Percentiles rank a stretch among this genome's conserved stretches.
Evolutionary conservation across 1,140 invertebrate species (phyloP).

Genomic region (Charaxes varanes): DNA sequence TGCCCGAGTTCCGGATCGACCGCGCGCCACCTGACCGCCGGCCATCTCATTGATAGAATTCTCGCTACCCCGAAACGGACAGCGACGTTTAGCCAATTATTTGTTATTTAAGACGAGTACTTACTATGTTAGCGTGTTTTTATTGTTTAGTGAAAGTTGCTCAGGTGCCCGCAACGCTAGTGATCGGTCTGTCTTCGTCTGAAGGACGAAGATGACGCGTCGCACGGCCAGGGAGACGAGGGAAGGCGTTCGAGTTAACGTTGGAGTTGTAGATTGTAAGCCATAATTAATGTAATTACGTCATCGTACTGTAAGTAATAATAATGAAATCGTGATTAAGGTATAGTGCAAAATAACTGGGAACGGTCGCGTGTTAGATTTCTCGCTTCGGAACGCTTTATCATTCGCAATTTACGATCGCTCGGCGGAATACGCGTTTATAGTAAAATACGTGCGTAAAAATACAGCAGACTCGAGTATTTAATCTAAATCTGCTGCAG

Average conservation of each 20-base stretch:
- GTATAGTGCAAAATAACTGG: constrained; percentile 70
- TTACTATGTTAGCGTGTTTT: constrained; percentile 68
- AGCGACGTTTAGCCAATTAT: constrained; percentile 60
- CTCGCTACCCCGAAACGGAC: constrained; percentile 47
- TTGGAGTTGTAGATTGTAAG: constrained; percentile 59
- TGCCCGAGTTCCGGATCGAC: constrained; percentile 27
- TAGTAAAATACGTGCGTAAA: too few species aligned
- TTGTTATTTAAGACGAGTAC: constrained; percentile 64
- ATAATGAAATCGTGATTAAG: constrained; percentile 56
- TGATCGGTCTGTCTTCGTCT: too few species aligned
- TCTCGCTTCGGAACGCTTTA: constrained; percentile 1
- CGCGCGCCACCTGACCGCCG: constrained; percentile 26
- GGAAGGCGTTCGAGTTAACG: constrained; percentile 45
- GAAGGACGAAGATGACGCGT: constrained; percentile 35
- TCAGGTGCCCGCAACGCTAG: constrained; percentile 61
- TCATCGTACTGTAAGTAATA: constrained; percentile 60
- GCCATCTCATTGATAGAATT: constrained; percentile 31
- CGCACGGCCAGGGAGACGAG: constrained; percentile 29
- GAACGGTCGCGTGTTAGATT: constrained; percentile 49
- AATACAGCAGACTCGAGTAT: too few species aligned
- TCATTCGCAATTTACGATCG: not conserved
- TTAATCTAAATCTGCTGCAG: too few species aligned
- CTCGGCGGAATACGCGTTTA: constrained; percentile 5
- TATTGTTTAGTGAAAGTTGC: constrained; percentile 73
- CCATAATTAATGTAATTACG: constrained; percentile 60